These are phyloP conservation scores for Naso thynnoides DNA, from an alignment of 2,797 vertebrate species.

Conservation along the genomic window DNA sequence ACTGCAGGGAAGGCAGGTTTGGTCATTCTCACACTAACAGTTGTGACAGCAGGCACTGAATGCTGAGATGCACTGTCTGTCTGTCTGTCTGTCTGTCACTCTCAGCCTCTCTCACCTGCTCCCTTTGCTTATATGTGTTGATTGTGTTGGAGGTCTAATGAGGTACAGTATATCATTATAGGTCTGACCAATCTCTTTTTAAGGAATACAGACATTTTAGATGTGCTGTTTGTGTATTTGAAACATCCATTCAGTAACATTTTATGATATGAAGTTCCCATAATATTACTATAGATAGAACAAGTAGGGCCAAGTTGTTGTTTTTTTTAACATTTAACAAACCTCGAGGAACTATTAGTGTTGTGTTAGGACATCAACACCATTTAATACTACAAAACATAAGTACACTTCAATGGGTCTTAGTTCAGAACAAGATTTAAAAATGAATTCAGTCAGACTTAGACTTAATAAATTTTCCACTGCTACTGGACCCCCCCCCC, in stretches of 20 bases:
- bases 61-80: conserved; percentile 30
- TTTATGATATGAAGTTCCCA: neutral
- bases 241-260: neutral
- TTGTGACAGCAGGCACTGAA: conserved; percentile 44
- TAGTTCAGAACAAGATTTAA: too few relatives aligned
- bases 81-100: conserved; percentile 1
- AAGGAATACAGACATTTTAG: neutral
- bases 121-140: conserved; percentile 1
- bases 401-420: too few relatives aligned
- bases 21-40: conserved; percentile 45
- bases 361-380: too few relatives aligned
- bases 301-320: neutral
- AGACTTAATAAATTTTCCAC: too few relatives aligned
- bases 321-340: too few relatives aligned
- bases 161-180: neutral
- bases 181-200: neutral
- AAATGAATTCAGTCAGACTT: too few relatives aligned
- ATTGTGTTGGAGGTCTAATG: neutral
- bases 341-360: neutral
- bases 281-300: too few relatives aligned
- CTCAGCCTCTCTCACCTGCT: neutral
- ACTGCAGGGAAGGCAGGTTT: conserved; percentile 60
- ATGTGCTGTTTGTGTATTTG: conserved; percentile 7
- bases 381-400: neutral
- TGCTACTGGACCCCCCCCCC: too few relatives aligned